Percentiles rank a stretch among this genome's conserved stretches.
These are phyloP conservation scores for Prunella strophiata DNA, from an alignment of 2,797 vertebrate species.

Conservation along the genomic window DNA sequence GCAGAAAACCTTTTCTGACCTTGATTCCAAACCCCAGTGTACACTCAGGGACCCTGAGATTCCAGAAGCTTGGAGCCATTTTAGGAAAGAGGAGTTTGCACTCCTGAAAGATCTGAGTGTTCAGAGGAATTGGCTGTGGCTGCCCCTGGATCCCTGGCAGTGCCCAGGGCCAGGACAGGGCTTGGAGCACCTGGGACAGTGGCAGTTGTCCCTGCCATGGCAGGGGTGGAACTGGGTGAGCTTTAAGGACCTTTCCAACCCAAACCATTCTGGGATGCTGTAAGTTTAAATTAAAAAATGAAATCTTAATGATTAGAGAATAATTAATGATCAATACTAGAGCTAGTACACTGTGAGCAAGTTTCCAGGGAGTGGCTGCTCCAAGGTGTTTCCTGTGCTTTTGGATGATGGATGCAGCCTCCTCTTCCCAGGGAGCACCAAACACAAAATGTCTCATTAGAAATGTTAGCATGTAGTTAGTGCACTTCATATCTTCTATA, in stretches of 20 bases:
- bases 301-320: background rate
- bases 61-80: background rate
- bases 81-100: background rate
- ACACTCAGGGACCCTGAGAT: rapidly evolving
- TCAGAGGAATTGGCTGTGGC: background rate
- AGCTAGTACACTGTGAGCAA: background rate
- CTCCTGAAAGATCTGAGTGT: background rate
- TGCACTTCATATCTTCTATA: no score
- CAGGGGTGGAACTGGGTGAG: background rate
- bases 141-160: background rate
- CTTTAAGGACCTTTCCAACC: background rate
- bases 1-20: background rate
- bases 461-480: background rate
- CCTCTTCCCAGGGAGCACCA: background rate
- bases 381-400: background rate
- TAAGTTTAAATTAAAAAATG: background rate
- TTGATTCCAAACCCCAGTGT: background rate
- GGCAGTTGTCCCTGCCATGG: background rate
- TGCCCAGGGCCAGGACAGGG: background rate
- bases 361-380: background rate
- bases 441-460: background rate
- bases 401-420: background rate
- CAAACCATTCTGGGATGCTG: background rate
- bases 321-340: background rate
- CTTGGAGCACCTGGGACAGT: background rate